A percentile compares a stretch with the other conserved stretches of the same genome.
These are phyloP conservation scores for Zosterops lateralis DNA, from an alignment of 2,113 vertebrate species.

Conservation along the genomic window DNA sequence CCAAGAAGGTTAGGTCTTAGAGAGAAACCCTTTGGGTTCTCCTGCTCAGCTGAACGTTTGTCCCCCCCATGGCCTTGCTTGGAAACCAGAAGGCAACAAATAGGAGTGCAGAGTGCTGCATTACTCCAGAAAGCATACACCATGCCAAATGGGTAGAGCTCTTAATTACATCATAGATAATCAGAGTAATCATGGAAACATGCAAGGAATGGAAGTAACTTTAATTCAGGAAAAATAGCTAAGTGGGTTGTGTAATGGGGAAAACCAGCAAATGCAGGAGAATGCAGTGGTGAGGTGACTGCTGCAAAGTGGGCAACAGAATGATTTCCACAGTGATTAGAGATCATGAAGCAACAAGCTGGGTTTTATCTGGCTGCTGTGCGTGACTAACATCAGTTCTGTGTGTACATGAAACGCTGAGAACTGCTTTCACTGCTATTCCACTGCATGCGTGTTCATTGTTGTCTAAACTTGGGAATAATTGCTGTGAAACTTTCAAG, in stretches of 20 bases:
- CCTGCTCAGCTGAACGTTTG: background rate
- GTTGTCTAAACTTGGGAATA: constrained; percentile 2
- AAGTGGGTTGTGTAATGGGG: constrained; percentile 3
- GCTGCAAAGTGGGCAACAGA: background rate
- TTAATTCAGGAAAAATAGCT: constrained; percentile 40
- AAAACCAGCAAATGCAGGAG: background rate
- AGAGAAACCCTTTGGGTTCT: background rate
- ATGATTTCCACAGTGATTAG: background rate
- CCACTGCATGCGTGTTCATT: background rate
- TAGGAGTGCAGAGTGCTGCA: background rate
- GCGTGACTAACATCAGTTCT: background rate
- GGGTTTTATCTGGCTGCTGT: background rate
- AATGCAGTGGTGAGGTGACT: background rate
- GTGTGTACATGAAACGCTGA: background rate
- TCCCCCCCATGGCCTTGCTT: background rate
- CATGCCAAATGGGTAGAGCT: constrained; percentile 32
- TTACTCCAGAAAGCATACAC: background rate
- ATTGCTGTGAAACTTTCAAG: constrained; percentile 10
- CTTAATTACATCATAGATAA: constrained; percentile 43
- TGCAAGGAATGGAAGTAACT: constrained; percentile 41
- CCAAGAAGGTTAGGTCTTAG: background rate
- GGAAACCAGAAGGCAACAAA: background rate
- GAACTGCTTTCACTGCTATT: constrained; percentile 5
- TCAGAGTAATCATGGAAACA: constrained; percentile 26
- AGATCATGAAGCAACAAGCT: background rate